These are phyloP conservation scores for Miniopterus natalensis DNA, from an alignment of 2,113 vertebrate genomes.

Conservation along the genomic window DNA sequence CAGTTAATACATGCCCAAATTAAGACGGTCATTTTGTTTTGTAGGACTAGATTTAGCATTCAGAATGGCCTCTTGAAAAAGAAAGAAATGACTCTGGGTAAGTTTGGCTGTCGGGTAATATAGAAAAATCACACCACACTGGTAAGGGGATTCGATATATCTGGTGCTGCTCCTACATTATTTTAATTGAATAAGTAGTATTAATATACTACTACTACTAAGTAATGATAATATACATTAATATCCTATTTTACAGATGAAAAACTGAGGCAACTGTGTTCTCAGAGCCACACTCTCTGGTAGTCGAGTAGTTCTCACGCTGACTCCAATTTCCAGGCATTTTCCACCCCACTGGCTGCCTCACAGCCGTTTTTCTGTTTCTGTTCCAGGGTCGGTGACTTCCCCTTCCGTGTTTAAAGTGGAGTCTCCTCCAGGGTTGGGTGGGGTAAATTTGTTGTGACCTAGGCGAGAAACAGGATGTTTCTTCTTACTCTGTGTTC, in stretches of 20 bases:
- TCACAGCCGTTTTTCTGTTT: not conserved
- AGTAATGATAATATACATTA: not conserved
- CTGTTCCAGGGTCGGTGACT: not conserved
- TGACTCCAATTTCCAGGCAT: not conserved
- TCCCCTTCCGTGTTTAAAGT: not conserved
- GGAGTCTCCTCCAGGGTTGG: not conserved
- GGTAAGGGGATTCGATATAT: not conserved
- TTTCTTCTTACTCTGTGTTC: not conserved
- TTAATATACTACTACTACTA: not conserved
- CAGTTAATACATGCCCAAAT: slow-evolving; percentile 8
- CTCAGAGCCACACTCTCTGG: not conserved
- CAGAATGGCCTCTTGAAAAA: slow-evolving; percentile 9
- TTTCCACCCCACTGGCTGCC: not conserved
- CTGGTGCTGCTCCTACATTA: not conserved
- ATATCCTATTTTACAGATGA: not conserved
- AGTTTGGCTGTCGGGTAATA: not conserved
- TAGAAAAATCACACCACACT: not conserved
- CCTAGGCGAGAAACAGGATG: not conserved
- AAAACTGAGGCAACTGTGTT: not conserved
- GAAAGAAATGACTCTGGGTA: not conserved
- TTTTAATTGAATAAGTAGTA: not conserved
- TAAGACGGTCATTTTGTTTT: not conserved
- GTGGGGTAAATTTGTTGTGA: not conserved
- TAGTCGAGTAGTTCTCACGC: not conserved
- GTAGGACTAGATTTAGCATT: not conserved